Percentiles rank a stretch among this genome's conserved stretches.
These are phyloP conservation scores for Leptothorax acervorum DNA, from an alignment of 2,888 invertebrate species.

Conservation along the genomic window DNA sequence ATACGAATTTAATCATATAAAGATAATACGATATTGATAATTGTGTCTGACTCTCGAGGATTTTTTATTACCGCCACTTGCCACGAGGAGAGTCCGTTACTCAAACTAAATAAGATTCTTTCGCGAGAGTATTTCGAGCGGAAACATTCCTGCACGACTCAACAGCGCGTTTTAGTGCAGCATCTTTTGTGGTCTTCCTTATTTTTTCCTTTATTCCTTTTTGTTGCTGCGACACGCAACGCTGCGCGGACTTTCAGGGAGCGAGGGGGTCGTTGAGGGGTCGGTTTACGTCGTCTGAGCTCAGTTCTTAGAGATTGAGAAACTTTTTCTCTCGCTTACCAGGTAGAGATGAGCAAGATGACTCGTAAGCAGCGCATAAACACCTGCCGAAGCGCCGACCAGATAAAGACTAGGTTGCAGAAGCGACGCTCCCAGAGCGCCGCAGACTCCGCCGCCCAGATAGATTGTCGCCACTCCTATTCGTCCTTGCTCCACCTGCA, in stretches of 20 bases:
- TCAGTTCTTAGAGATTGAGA: not conserved
- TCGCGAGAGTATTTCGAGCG: constrained; percentile 1
- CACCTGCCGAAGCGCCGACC: constrained; percentile 96
- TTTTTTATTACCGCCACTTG: not conserved
- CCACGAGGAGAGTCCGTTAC: not conserved
- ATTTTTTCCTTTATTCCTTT: not conserved
- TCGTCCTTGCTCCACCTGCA: constrained; percentile 91
- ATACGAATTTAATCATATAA: not conserved
- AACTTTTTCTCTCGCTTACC: constrained; percentile 84
- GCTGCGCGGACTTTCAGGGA: not conserved
- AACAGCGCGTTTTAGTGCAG: constrained; percentile 7
- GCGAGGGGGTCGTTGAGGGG: not conserved
- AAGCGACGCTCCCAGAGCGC: constrained; percentile 91
- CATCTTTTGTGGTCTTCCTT: constrained; percentile 7
- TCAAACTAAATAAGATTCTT: constrained; percentile 16
- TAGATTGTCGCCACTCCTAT: constrained; percentile 91
- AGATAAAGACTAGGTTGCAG: constrained; percentile 92
- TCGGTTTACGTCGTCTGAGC: not conserved
- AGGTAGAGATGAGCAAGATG: constrained; percentile 94
- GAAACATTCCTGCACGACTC: constrained; percentile 14
- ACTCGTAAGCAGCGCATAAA: constrained; percentile 95
- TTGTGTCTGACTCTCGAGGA: not conserved
- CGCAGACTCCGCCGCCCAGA: constrained; percentile 91
- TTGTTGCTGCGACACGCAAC: not conserved
- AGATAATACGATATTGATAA: not conserved